These are phyloP conservation scores for Nasonia giraulti DNA, from an alignment of 1,140 invertebrate genomes.

Conservation along the genomic window DNA sequence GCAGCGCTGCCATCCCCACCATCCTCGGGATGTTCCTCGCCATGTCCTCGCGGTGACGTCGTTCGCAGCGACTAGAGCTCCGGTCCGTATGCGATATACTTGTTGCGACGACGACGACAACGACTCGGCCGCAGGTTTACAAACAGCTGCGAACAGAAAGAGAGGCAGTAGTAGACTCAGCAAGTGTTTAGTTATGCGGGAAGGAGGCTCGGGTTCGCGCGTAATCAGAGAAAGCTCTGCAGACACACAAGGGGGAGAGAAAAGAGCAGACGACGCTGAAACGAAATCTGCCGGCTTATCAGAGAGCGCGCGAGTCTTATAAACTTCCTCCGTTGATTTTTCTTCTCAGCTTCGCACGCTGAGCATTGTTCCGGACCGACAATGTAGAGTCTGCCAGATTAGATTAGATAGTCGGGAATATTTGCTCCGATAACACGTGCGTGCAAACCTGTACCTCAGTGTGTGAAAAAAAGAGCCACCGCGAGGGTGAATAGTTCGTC, in stretches of 20 bases:
- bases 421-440: not conserved
- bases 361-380: not conserved
- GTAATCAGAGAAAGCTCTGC: not conserved
- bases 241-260: too few relatives aligned
- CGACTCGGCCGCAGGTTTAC: not conserved
- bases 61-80: not conserved
- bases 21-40: not conserved
- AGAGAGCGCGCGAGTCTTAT: not conserved
- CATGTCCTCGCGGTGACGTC: not conserved
- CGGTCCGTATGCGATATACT: not conserved
- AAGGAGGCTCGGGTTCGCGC: not conserved
- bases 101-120: not conserved
- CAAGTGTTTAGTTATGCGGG: not conserved
- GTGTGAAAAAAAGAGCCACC: not conserved
- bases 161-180: not conserved
- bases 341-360: not conserved
- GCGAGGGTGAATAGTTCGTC: not conserved
- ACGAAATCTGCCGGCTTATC: not conserved
- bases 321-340: not conserved
- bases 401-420: not conserved
- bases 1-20: slow-evolving; percentile 51
- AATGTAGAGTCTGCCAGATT: not conserved
- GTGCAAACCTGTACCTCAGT: too few relatives aligned
- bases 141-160: not conserved
- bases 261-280: not conserved